phyloP scores from a whole-genome alignment of 2,113 vertebrate genomes.

The Petroica traversi region DNA sequence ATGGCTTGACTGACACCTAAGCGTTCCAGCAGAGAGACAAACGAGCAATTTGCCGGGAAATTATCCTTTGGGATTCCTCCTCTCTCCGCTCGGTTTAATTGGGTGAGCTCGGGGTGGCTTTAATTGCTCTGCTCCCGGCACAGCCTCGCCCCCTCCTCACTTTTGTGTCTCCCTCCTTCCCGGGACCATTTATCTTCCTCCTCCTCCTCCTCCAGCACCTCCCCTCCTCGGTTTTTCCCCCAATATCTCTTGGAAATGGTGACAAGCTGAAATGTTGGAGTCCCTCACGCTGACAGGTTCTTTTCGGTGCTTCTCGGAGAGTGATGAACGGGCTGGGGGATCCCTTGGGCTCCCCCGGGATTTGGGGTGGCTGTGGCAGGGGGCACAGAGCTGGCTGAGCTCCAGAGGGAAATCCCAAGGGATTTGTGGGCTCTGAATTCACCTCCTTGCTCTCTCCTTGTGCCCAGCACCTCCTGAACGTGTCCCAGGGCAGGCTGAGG shows the following conservation, averaged over 20 bases:
- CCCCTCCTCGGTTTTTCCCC: not conserved
- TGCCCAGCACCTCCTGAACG: not conserved
- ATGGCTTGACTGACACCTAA: not conserved
- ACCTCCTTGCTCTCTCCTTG: not conserved
- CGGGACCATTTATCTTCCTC: not conserved
- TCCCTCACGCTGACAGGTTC: not conserved
- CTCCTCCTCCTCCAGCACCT: not conserved
- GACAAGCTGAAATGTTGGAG: not conserved
- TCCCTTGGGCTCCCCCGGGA: not conserved
- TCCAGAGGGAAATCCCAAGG: not conserved
- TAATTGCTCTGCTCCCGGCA: not conserved
- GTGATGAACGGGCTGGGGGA: not conserved
- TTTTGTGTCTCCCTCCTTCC: not conserved
- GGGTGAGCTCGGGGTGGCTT: conserved; percentile 26
- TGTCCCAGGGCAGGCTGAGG: not conserved
- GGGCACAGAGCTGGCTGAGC: not conserved
- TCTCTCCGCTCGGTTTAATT: not conserved
- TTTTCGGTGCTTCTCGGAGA: not conserved
- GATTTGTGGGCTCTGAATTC: not conserved
- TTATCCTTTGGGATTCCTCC: conserved; percentile 14
- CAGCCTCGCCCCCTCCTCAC: not conserved
- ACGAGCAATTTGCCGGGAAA: not conserved
- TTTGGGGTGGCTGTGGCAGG: not conserved
- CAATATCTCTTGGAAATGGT: conserved; percentile 6
- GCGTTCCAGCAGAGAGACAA: not conserved